phyloP scores from a whole-genome alignment of 30 jellyfish, hydroid and myxozoan species.

The Aurelia aurita region DNA sequence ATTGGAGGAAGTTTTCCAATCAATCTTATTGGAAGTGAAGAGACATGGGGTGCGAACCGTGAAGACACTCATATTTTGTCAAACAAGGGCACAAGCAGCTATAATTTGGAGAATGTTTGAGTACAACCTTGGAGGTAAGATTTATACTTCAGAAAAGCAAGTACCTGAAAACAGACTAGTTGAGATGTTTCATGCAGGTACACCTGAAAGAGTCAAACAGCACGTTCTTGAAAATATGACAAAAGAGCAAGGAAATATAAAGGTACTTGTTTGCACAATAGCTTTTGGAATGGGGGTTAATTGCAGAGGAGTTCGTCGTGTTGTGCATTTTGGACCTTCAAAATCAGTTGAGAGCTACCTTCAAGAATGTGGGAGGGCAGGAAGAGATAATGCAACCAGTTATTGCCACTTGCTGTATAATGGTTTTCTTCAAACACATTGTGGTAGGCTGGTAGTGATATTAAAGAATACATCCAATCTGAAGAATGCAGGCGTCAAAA shows the following conservation, averaged over 20 bases:
- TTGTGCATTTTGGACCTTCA: conserved; percentile 20
- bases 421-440: no score
- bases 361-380: conserved; percentile 1
- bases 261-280: background rate
- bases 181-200: conserved; percentile 29
- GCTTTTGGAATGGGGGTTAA: background rate
- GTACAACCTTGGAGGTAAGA: background rate
- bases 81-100: no score
- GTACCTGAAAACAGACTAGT: background rate
- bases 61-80: no score
- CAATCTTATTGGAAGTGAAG: background rate
- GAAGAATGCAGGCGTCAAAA: no score
- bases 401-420: background rate
- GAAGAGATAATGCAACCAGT: background rate
- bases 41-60: no score
- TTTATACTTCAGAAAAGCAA: background rate
- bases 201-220: conserved; percentile 7
- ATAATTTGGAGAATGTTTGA: background rate
- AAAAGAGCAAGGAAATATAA: background rate
- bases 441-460: no score
- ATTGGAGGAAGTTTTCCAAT: background rate
- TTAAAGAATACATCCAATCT: no score
- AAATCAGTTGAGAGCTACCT: background rate
- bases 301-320: background rate
- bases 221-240: background rate